Conservation (phyloP, 2,797 vertebrate genomes). For the Parotocinclus haroldoi region DNA sequence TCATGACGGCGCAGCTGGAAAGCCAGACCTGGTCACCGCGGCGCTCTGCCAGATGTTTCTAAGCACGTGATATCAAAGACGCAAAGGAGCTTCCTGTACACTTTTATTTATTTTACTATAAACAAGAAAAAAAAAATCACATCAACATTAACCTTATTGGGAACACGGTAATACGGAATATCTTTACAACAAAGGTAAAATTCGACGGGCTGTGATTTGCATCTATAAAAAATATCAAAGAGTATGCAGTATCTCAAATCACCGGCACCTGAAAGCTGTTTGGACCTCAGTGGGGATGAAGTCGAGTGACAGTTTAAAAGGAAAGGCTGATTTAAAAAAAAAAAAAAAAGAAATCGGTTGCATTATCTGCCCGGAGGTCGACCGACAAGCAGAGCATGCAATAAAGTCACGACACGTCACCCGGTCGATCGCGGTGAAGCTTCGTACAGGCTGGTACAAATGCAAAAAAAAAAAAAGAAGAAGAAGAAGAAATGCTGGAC, state of each 20-base stretch:
- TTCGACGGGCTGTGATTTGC: conserved; percentile 68
- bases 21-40: too few relatives aligned
- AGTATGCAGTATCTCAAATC: conserved; percentile 68
- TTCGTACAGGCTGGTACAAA: conserved; percentile 44
- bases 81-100: conserved; percentile 53
- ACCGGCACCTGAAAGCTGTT: conserved; percentile 65
- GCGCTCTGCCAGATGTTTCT: background rate
- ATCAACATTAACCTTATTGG: conserved; percentile 70
- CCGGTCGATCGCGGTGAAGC: too few relatives aligned
- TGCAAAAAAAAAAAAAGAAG: too few relatives aligned
- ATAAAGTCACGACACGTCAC: conserved; percentile 66
- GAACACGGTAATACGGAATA: conserved; percentile 73
- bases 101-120: conserved; percentile 75
- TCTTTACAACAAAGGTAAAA: conserved; percentile 74
- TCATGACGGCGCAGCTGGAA: too few relatives aligned
- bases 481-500: background rate
- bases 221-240: conserved; percentile 81
- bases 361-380: conserved; percentile 58
- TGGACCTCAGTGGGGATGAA: conserved; percentile 42
- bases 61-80: background rate
- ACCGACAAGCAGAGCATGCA: conserved; percentile 77
- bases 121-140: conserved; percentile 65
- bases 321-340: too few relatives aligned
- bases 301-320: too few relatives aligned
- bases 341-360: conserved; percentile 40